These are phyloP conservation scores for Drosophila nr. medialis DNA, from an alignment of 2,888 invertebrate genomes.

Conservation along the genomic window DNA sequence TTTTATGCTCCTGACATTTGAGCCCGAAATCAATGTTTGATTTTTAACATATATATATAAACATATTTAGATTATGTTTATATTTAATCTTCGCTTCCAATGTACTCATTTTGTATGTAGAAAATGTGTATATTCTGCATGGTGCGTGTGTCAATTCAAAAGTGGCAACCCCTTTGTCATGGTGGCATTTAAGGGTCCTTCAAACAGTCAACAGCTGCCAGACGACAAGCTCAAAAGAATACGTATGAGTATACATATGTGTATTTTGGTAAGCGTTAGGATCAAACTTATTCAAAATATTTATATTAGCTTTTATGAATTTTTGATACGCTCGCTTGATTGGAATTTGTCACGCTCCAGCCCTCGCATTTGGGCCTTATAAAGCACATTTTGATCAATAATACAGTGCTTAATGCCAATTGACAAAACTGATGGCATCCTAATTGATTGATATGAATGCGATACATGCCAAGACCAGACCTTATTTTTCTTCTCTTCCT, in stretches of 20 bases:
- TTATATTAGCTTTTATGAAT: slow-evolving; percentile 10
- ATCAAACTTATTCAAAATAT: slow-evolving; percentile 7
- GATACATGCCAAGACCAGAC: slow-evolving; percentile 3
- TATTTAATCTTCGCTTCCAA: not conserved
- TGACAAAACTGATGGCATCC: slow-evolving; percentile 37
- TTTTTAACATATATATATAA: not conserved
- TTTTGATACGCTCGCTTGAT: slow-evolving; percentile 29
- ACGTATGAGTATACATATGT: not conserved
- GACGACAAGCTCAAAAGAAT: slow-evolving; percentile 9
- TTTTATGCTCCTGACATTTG: too few relatives aligned
- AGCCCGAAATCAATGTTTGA: not conserved
- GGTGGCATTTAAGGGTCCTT: slow-evolving; percentile 6
- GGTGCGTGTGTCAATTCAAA: not conserved
- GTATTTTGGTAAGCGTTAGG: not conserved
- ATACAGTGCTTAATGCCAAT: slow-evolving; percentile 41
- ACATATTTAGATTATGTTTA: not conserved
- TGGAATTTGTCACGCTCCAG: slow-evolving; percentile 24
- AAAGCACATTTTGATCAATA: slow-evolving; percentile 40
- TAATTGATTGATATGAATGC: slow-evolving; percentile 59
- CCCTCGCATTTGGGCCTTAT: not conserved
- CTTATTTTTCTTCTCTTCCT: not conserved
- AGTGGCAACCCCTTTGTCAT: not conserved
- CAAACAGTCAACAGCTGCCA: slow-evolving; percentile 36
- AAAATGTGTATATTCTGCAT: not conserved
- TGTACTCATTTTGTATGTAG: not conserved